A percentile compares a stretch with the other conserved stretches of the same genome.
Conservation (phyloP, 2,797 vertebrate genomes). For the Sarcophilus harrisii region DNA sequence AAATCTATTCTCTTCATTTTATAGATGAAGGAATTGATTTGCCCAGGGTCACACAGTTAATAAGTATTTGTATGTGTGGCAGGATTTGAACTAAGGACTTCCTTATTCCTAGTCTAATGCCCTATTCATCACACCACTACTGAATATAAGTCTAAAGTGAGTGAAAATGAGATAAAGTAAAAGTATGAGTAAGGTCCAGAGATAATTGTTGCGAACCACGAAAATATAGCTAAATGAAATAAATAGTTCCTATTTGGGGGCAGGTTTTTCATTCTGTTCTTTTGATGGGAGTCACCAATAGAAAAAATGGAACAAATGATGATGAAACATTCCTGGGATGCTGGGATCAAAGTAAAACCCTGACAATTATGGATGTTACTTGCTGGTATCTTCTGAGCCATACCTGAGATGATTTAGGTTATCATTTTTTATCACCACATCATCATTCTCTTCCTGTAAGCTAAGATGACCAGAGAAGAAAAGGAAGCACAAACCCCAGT, state of each 20-base stretch:
- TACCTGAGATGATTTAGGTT: background rate
- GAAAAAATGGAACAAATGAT: background rate
- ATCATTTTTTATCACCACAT: constrained; percentile 23
- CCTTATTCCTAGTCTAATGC: background rate
- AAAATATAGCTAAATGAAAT: background rate
- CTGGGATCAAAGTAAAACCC: background rate
- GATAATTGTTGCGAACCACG: background rate
- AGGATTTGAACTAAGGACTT: background rate
- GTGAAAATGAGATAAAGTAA: background rate
- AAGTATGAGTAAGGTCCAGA: fast-evolving
- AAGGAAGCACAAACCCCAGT: background rate
- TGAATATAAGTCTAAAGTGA: background rate
- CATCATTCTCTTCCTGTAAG: constrained; percentile 22
- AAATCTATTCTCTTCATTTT: background rate
- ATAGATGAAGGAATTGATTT: background rate
- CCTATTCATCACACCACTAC: background rate
- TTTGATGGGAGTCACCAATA: background rate
- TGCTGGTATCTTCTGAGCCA: background rate
- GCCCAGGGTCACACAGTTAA: background rate
- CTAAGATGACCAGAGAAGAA: background rate
- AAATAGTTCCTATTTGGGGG: background rate
- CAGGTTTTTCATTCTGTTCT: background rate
- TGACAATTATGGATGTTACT: background rate
- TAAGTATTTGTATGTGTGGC: background rate
- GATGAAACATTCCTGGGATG: background rate